Evolutionary conservation across 2,113 vertebrate species (phyloP), one percentile per base, ranked within the genome.

Genomic region (Mugil cephalus): DNA sequence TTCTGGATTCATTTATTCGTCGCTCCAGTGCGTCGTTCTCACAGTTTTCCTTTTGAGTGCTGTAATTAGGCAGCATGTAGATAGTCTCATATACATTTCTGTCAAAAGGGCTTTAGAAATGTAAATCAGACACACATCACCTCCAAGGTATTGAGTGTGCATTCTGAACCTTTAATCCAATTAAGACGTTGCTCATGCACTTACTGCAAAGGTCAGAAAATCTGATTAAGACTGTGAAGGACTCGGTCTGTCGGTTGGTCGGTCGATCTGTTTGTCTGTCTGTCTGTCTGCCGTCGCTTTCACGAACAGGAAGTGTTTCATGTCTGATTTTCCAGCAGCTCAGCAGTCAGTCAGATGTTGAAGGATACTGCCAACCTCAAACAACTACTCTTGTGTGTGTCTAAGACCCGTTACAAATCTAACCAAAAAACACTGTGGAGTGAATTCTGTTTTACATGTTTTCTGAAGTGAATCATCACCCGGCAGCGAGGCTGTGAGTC

Each of bases 401-500:
- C n/a, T n/a, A n/a, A n/a, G n/a, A n/a, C n/a, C n/a, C n/a, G n/a
- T n/a, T n/a, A n/a, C n/a, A n/a, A n/a, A n/a, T n/a, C n/a, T n/a
- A 30, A 30, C 2, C 2, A 30, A 30, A 30, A 30, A 30, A 30
- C 5, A 30, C 5, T 30, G 24, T 30, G 24, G 5, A 8, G 10
- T 13, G 11, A 52, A 35, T 39, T 9, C 2, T 17, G 46, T 65
- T 39, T 48, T 10, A 2, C 60, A 6, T n/a, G 10, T 51, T 46
- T 43, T 14, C 30, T 9, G 2, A 7, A 56, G 14, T 53, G n/a
- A 51, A 17, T 36, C 35, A 30, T 47, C 11, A 43, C 48, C 66
- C 2, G 4, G 38, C 62, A 63, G 67, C 76, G 17, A 38, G 2
- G 15, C 34, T 1, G 51, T 79, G 82, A 84, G 19, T 79, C 81